Percentiles rank a stretch among this genome's conserved stretches.
Evolutionary conservation across 2,888 invertebrate species (phyloP).

Genomic region (Aphelenchoides bicaudatus): DNA sequence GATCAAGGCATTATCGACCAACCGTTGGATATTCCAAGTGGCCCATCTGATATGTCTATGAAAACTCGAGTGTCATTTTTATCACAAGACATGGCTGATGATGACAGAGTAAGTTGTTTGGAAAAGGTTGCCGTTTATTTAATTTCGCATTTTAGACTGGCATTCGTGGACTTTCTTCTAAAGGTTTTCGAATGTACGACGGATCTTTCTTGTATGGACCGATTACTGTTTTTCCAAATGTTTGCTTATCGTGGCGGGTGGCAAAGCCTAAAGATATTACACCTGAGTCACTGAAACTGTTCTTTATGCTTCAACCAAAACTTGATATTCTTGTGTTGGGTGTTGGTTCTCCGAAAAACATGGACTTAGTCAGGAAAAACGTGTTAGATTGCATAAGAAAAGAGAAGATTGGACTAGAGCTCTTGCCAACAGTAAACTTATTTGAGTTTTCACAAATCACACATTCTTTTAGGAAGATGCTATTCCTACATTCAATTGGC

Average conservation of each 20-base stretch:
- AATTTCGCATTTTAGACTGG: conserved; percentile 15
- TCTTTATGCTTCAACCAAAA: conserved; percentile 78
- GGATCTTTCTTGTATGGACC: conserved; percentile 57
- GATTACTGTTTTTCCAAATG: conserved; percentile 56
- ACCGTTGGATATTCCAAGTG: conserved; percentile 38
- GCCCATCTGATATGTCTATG: conserved; percentile 47
- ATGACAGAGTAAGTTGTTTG: conserved; percentile 12
- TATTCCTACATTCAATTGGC: conserved; percentile 83
- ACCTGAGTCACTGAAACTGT: conserved; percentile 74
- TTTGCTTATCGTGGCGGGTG: conserved; percentile 57
- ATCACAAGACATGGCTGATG: conserved; percentile 33
- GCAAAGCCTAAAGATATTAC: conserved; percentile 69
- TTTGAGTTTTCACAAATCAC: conserved; percentile 15
- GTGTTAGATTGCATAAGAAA: conserved; percentile 61
- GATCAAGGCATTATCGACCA: neutral
- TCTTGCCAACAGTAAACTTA: conserved; percentile 69
- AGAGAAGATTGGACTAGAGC: conserved; percentile 72
- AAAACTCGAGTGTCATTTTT: conserved; percentile 48
- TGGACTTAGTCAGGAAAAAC: conserved; percentile 44
- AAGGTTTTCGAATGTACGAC: conserved; percentile 55
- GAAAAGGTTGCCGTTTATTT: neutral
- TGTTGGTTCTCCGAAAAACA: conserved; percentile 58
- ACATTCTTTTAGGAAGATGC: conserved; percentile 70
- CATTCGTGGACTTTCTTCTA: conserved; percentile 42
- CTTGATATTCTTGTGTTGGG: conserved; percentile 66